These are phyloP conservation scores for Stramonita haemastoma DNA, from an alignment of 2,888 invertebrate species.

Conservation along the genomic window DNA sequence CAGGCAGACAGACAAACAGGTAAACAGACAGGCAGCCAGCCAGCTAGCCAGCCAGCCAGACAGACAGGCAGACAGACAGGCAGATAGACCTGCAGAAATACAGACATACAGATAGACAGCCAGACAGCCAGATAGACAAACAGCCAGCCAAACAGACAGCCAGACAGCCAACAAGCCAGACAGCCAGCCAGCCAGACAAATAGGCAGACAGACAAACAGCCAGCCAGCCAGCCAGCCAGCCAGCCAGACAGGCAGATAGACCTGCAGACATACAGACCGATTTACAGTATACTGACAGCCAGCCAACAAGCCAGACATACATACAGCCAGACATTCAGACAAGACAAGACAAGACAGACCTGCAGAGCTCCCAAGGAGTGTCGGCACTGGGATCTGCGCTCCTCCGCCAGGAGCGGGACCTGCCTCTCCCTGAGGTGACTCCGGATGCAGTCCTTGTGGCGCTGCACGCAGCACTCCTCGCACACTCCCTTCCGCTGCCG, in stretches of 20 bases:
- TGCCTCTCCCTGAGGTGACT: slow-evolving; percentile 34
- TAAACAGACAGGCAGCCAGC: no score
- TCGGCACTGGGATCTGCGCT: slow-evolving; percentile 13
- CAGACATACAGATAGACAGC: no score
- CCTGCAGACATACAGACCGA: not conserved
- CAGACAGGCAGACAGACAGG: no score
- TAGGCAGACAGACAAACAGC: not conserved
- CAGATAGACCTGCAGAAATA: no score
- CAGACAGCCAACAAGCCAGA: not conserved
- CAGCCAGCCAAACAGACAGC: no score
- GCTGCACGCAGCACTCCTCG: slow-evolving; percentile 40
- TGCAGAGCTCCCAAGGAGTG: slow-evolving; percentile 21
- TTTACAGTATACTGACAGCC: no score
- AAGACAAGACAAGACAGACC: slow-evolving; percentile 28
- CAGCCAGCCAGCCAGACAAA: not conserved
- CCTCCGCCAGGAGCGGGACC: slow-evolving; percentile 22
- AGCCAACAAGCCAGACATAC: no score
- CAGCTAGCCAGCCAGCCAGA: no score
- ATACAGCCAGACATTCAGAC: slow-evolving; percentile 18
- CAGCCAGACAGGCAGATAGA: not conserved
- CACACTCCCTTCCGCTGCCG: slow-evolving; percentile 27
- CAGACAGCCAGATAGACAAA: no score
- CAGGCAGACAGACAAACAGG: no score
- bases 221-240: not conserved
- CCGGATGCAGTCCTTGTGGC: slow-evolving; percentile 37